Evolutionary conservation across 2,888 invertebrate genomes (phyloP).

Genomic region (Agrotis exclamationis): DNA sequence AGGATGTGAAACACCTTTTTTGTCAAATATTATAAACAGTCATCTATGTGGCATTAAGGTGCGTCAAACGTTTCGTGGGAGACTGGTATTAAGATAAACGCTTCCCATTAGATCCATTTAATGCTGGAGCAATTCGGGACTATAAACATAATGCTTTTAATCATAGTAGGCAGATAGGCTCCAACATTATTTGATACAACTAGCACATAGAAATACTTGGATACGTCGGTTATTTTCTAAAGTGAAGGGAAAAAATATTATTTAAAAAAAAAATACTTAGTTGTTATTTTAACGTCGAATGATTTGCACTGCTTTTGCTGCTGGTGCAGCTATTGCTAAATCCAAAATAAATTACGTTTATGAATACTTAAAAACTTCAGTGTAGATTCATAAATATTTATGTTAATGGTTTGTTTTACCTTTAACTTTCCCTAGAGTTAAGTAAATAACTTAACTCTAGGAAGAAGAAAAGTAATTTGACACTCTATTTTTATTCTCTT

Average conservation of each 20-base stretch:
- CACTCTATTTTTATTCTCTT: too few species aligned
- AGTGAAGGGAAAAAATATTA: too few species aligned
- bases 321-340: too few species aligned
- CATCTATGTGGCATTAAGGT: conserved; percentile 74
- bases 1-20: conserved; percentile 67
- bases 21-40: conserved; percentile 70
- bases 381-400: too few species aligned
- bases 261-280: too few species aligned
- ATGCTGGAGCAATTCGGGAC: conserved; percentile 84
- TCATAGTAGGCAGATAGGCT: conserved; percentile 78
- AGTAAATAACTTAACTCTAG: too few species aligned
- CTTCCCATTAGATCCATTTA: conserved; percentile 87
- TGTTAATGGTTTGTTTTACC: too few species aligned
- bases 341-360: not conserved
- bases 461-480: not conserved
- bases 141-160: conserved; percentile 90
- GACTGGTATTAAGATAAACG: conserved; percentile 89
- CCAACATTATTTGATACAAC: conserved; percentile 73
- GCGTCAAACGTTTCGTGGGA: conserved; percentile 88
- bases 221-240: conserved; percentile 6
- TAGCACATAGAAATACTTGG: conserved; percentile 69
- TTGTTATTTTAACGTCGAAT: too few species aligned
- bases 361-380: not conserved
- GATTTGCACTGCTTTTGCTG: too few species aligned
- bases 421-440: too few species aligned